phyloP scores from a whole-genome alignment of 2,113 vertebrate species.

The Tragelaphus scriptus region DNA sequence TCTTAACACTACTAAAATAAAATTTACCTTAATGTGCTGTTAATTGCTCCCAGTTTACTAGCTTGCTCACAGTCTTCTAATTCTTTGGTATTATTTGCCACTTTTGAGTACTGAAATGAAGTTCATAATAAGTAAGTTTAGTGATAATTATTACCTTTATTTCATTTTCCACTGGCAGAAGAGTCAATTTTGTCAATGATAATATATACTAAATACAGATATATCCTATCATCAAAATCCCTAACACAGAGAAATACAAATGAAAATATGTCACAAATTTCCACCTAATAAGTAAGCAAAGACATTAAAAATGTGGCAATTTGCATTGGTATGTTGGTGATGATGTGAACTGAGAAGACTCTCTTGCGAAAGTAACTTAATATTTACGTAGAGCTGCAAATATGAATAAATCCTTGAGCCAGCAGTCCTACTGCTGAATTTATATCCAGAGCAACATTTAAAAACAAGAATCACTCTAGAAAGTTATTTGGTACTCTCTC shows the following conservation, averaged over 20 bases:
- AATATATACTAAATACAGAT: not conserved
- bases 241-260: not conserved
- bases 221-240: not conserved
- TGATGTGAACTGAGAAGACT: not conserved
- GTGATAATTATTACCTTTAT: not conserved
- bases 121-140: slow-evolving; percentile 16
- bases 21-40: slow-evolving; percentile 94
- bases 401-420: not conserved
- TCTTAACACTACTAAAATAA: slow-evolving; percentile 54
- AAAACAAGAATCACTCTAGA: not conserved
- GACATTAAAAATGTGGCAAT: not conserved
- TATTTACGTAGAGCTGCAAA: not conserved
- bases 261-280: not conserved
- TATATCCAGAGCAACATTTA: not conserved
- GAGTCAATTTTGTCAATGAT: not conserved
- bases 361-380: not conserved
- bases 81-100: slow-evolving; percentile 80
- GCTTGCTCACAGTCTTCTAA: slow-evolving; percentile 92
- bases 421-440: not conserved
- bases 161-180: slow-evolving; percentile 14
- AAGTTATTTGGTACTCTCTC: not conserved
- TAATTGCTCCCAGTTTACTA: slow-evolving; percentile 92
- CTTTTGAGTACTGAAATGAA: slow-evolving; percentile 87
- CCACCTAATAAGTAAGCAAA: not conserved
- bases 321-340: not conserved